These are phyloP conservation scores for Myotis findleyi DNA, from an alignment of 2,797 vertebrate genomes.

Conservation along the genomic window DNA sequence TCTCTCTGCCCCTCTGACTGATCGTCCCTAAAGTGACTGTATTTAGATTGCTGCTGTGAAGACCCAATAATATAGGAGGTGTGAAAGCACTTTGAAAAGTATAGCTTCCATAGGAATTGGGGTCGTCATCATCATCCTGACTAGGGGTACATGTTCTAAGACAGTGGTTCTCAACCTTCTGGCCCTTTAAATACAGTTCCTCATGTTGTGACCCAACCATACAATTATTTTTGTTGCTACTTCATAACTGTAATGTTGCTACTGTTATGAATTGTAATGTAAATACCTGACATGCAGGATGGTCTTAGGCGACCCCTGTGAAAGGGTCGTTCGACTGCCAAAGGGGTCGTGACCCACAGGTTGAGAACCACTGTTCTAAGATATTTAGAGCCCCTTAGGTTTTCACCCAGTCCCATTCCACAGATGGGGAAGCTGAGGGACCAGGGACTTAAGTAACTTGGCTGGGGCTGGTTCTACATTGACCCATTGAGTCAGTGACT, in stretches of 20 bases:
- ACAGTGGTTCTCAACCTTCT: too few relatives aligned
- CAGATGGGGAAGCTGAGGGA: not conserved
- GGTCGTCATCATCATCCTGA: not conserved
- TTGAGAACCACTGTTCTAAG: not conserved
- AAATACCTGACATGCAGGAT: too few relatives aligned
- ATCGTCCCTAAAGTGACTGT: not conserved
- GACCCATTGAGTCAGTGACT: not conserved
- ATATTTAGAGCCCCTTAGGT: not conserved
- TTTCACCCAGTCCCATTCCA: not conserved
- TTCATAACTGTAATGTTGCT: too few relatives aligned
- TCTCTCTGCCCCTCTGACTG: not conserved
- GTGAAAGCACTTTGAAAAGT: not conserved
- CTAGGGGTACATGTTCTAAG: not conserved
- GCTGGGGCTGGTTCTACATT: not conserved
- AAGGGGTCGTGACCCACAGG: too few relatives aligned
- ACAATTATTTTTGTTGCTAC: too few relatives aligned
- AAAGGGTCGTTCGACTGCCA: too few relatives aligned
- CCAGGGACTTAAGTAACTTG: not conserved
- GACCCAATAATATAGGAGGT: not conserved
- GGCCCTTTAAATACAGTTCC: too few relatives aligned
- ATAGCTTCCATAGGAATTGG: not conserved
- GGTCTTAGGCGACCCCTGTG: too few relatives aligned
- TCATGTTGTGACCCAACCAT: too few relatives aligned
- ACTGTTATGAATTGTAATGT: too few relatives aligned
- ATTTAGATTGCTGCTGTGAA: not conserved